Conservation (phyloP, 2,797 vertebrate genomes). For the Fratercula arctica region DNA sequence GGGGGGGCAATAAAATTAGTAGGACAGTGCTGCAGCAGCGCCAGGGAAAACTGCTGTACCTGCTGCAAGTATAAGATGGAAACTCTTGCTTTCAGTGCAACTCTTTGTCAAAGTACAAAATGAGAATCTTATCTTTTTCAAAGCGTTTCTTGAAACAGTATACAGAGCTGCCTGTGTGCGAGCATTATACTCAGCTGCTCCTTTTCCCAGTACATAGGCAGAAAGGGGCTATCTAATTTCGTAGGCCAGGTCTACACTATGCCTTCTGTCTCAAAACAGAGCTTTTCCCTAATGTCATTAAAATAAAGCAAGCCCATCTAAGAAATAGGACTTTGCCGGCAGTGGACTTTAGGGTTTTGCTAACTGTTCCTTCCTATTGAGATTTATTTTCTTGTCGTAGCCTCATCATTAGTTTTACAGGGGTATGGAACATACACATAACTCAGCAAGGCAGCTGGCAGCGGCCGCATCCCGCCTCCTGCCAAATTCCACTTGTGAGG, state of each 20-base stretch:
- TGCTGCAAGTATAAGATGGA: neutral
- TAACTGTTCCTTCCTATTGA: neutral
- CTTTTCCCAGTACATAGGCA: neutral
- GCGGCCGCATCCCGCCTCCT: neutral
- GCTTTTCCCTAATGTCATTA: neutral
- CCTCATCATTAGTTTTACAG: neutral
- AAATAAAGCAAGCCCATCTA: neutral
- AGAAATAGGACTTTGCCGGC: neutral
- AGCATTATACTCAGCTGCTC: constrained; percentile 1
- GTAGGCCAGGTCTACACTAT: neutral
- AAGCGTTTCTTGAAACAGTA: neutral
- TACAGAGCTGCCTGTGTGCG: neutral
- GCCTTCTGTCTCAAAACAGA: neutral
- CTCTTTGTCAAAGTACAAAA: neutral
- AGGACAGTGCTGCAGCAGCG: neutral
- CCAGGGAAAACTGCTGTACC: neutral
- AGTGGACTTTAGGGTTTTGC: neutral
- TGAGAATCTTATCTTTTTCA: neutral
- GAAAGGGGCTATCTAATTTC: neutral
- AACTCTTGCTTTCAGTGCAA: neutral
- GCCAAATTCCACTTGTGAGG: neutral
- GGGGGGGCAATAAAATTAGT: neutral
- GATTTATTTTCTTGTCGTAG: neutral
- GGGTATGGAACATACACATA: neutral
- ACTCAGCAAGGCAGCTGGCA: neutral